Conservation (phyloP, 92 coral and sea anemone genomes). For the Epizoanthus ramosus region DNA sequence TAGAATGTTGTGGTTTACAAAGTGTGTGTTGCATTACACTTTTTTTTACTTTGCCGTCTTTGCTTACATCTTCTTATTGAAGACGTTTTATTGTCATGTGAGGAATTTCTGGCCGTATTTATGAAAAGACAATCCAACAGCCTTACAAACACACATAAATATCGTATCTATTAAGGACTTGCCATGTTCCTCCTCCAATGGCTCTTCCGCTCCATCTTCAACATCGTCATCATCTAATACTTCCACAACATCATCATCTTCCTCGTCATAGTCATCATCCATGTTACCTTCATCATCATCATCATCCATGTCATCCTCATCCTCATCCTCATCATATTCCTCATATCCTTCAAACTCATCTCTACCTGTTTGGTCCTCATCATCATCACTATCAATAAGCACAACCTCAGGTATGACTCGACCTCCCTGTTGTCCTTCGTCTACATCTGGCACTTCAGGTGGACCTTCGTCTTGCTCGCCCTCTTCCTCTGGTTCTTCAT, state of each 20-base stretch:
- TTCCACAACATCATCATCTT: conserved; percentile 48
- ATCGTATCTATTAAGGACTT: not conserved
- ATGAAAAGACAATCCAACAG: too few species aligned
- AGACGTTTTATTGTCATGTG: too few species aligned
- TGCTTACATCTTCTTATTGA: too few species aligned
- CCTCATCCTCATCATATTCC: conserved; percentile 18
- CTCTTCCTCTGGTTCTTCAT: conserved; percentile 32
- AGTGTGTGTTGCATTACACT: too few species aligned
- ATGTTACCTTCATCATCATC: not conserved
- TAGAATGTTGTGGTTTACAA: too few species aligned
- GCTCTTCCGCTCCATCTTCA: conserved; percentile 44
- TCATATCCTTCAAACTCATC: conserved; percentile 48
- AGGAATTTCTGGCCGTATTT: too few species aligned
- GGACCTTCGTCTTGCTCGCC: conserved; percentile 44
- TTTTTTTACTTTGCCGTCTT: too few species aligned
- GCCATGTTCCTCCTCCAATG: conserved; percentile 29
- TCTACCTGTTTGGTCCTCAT: conserved; percentile 65
- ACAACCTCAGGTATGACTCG: conserved; percentile 76
- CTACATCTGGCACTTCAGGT: conserved; percentile 67
- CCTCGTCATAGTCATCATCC: conserved; percentile 44
- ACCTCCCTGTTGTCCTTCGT: conserved; percentile 2
- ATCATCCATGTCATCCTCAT: conserved; percentile 17
- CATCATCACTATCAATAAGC: conserved; percentile 86
- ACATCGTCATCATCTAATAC: conserved; percentile 54
- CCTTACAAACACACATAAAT: too few species aligned